These are phyloP conservation scores for Mustela lutreola DNA, from an alignment of 2,113 vertebrate species.

Conservation along the genomic window DNA sequence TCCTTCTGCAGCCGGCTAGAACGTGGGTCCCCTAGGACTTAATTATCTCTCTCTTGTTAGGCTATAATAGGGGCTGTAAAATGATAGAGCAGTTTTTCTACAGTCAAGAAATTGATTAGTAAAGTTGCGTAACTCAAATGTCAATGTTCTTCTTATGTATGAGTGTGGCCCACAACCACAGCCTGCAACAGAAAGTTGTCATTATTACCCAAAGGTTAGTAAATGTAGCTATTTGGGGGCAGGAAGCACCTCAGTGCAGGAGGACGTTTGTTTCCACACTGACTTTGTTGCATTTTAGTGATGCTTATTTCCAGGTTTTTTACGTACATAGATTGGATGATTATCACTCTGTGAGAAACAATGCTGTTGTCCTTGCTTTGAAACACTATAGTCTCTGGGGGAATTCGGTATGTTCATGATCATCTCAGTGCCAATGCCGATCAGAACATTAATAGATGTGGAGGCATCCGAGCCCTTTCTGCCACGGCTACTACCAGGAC, in stretches of 20 bases:
- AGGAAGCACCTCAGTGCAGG: not conserved
- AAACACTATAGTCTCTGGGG: not conserved
- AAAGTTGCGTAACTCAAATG: constrained; percentile 77
- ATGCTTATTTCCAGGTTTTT: not conserved
- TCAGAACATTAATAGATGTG: not conserved
- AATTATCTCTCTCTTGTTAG: constrained; percentile 85
- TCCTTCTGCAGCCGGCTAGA: constrained; percentile 51
- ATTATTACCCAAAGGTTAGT: not conserved
- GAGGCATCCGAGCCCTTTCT: not conserved
- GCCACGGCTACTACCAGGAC: too few species aligned
- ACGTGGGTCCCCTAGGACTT: constrained; percentile 82
- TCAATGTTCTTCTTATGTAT: constrained; percentile 31
- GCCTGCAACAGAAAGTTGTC: not conserved
- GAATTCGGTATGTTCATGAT: not conserved
- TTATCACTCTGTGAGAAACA: not conserved
- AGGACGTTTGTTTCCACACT: not conserved
- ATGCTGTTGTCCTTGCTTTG: not conserved
- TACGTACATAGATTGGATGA: not conserved
- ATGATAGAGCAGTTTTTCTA: constrained; percentile 77
- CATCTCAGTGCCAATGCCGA: not conserved
- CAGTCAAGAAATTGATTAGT: constrained; percentile 76
- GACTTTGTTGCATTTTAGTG: not conserved
- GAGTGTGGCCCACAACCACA: not conserved
- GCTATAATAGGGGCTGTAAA: constrained; percentile 79
- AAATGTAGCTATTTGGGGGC: constrained; percentile 3